phyloP scores from a whole-genome alignment of 2,888 invertebrate species.

The Therioaphis trifolii region DNA sequence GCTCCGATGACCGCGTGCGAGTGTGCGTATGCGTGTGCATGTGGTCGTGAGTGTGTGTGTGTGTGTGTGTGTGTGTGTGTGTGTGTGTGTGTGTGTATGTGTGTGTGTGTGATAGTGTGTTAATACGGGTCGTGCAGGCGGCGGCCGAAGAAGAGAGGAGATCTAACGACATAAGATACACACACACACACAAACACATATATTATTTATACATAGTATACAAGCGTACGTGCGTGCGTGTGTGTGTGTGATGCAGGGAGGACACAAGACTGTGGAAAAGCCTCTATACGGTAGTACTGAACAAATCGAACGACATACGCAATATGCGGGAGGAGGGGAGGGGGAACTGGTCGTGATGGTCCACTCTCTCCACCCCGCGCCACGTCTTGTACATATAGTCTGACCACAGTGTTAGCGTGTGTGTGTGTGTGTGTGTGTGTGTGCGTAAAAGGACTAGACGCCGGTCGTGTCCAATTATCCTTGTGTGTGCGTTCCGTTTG shows the following conservation, averaged over 20 bases:
- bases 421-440: not conserved
- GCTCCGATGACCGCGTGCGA: conserved; percentile 23
- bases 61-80: not conserved
- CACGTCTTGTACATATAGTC: not conserved
- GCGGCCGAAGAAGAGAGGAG: not conserved
- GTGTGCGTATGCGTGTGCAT: not conserved
- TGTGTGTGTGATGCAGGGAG: not conserved
- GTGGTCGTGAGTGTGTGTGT: not conserved
- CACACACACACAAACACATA: not conserved
- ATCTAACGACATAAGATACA: conserved; percentile 6
- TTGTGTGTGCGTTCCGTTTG: conserved; percentile 59
- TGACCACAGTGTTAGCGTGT: not conserved
- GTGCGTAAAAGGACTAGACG: conserved; percentile 46
- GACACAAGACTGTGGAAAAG: conserved; percentile 12
- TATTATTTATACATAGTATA: not conserved
- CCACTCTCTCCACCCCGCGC: not conserved
- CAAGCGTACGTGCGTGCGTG: not conserved
- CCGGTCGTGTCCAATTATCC: conserved; percentile 63
- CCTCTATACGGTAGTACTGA: conserved; percentile 7
- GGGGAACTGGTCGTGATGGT: conserved; percentile 57
- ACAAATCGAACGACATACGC: conserved; percentile 58
- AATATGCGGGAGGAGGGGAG: not conserved
- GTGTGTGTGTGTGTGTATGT: not conserved
- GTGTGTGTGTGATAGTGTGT: not conserved
- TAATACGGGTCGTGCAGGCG: conserved; percentile 23